Evolutionary conservation across 1,140 invertebrate genomes (phyloP), one percentile per base, ranked within the genome.

Genomic region (Polyergus mexicanus): DNA sequence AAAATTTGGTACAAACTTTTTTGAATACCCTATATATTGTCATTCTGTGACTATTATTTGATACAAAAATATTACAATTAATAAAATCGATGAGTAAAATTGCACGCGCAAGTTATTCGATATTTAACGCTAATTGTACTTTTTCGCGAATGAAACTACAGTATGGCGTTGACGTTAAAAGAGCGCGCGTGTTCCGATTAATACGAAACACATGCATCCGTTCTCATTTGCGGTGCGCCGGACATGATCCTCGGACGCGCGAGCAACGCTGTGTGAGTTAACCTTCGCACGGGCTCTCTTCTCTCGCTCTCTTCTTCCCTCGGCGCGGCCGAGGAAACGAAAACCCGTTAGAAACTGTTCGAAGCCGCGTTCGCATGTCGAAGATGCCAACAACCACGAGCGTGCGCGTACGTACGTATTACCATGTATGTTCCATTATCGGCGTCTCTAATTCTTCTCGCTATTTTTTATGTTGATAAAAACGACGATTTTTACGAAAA

Each of bases 281-380:
- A 76, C 32, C 71, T 62, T 62, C 56, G 13, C 47, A 6, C 47
- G 3, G 71, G 58, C 32, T 63, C 13, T 63, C 58, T 22, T 6
- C 7, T 81, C 65, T 71, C 28, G 5, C 11, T 69, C 63, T 58
- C 25, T 60, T 44, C 16, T 75, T 75, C 69, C 13, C 25, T 41
- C 63, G 11, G 6, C 54, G 32, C 41, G 60, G 32, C 56, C 56
- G 68, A 69, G 81, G 66, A 84, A 85, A 87, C 69, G 63, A 77
- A 88, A 86, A 91, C 85, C 89, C 88, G 89, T 91, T 91, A 91
- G 90, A 90, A 90, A 89, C 88, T 89, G 80, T 90, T 90, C 75
- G 65, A 85, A 75, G 47, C 62, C 85, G 65, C 84, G 81, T 77
- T 90, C 71, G 88, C 88, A 84, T 84, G 69, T 69, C 69, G 19